These are phyloP conservation scores for Sarotherodon lohbergeri DNA, from an alignment of 2,113 vertebrate species.

Conservation along the genomic window DNA sequence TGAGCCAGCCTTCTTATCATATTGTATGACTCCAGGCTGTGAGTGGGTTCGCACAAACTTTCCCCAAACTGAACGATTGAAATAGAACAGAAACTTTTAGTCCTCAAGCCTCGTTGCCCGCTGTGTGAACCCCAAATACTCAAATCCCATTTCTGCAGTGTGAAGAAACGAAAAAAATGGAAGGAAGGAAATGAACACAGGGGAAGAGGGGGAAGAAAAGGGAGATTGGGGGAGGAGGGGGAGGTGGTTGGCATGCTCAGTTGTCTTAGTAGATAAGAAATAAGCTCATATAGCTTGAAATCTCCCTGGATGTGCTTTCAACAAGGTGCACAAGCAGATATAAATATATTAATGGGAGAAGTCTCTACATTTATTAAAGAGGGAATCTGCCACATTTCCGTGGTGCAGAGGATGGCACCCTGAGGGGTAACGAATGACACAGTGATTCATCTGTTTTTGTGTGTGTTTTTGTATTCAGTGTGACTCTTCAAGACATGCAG, in stretches of 20 bases:
- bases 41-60: constrained; percentile 44
- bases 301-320: constrained; percentile 62
- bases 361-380: constrained; percentile 47
- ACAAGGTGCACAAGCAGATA: constrained; percentile 53
- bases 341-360: constrained; percentile 60
- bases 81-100: constrained; percentile 53
- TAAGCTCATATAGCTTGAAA: constrained; percentile 72
- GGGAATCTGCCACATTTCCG: constrained; percentile 30
- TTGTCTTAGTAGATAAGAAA: constrained; percentile 64
- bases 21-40: constrained; percentile 45
- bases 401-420: constrained; percentile 25
- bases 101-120: constrained; percentile 55
- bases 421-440: constrained; percentile 32
- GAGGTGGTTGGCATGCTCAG: constrained; percentile 23
- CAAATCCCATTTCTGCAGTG: constrained; percentile 60
- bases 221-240: not conserved
- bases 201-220: constrained; percentile 1
- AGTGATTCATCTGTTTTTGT: constrained; percentile 31
- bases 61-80: constrained; percentile 46
- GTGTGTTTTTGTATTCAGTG: not conserved
- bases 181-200: not conserved
- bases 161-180: constrained; percentile 11
- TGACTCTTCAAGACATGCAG: constrained; percentile 7
- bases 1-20: constrained; percentile 47
- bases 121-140: constrained; percentile 60